Base-by-base conservation (phyloP, 2,113 vertebrate species). In the Syngnathus scovelli region DNA sequence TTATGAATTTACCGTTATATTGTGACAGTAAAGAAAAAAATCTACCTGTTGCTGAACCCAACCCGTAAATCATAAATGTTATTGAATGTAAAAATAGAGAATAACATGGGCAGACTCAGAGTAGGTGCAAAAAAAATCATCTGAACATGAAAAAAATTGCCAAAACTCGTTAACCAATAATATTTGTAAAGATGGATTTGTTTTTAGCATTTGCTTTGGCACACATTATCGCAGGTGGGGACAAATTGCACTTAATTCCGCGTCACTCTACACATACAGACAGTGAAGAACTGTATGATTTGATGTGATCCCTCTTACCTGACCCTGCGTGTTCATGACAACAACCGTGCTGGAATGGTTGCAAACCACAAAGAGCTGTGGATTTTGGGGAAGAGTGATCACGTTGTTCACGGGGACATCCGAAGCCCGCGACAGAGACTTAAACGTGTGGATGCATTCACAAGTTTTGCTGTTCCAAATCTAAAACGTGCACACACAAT, bases 331-430 rank as follows among this genome's bases (percentile, higher is more conserved):
- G 89, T 93, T 97, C 94, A 99, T 94, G 76, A 98, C 91, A 78
- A 97, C 94, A 0, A 98, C 94, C 0, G 94, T 96, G 76, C 92
- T 95, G 0, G 97, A 98, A 70, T 94, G 92, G 89, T 96, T 98
- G 75, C 97, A 98, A 71, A 98, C 93, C 48, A 98, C 93, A 0
- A 98, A 98, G 83, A 97, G 94, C 70, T 98, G 95, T 2, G 96
- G 95, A 64, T 95, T 96, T 85, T 98, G 96, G 44, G 96, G 96
- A 33, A 98, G 92, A 43, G 94, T 88, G 69, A 94, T 91, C 61
- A 98, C 96, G 15, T 92, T 95, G 87, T 98, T 97, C 77, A 99
- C 94, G 0, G 96, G 96, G 71, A 96, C 94, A 54, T 96, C 94
- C 21, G 93, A 91, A 12, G 93, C 92, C 0, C 92, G 90, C 12